Conservation (phyloP, 2,888 invertebrate species). For the Stenodema calcarata region DNA sequence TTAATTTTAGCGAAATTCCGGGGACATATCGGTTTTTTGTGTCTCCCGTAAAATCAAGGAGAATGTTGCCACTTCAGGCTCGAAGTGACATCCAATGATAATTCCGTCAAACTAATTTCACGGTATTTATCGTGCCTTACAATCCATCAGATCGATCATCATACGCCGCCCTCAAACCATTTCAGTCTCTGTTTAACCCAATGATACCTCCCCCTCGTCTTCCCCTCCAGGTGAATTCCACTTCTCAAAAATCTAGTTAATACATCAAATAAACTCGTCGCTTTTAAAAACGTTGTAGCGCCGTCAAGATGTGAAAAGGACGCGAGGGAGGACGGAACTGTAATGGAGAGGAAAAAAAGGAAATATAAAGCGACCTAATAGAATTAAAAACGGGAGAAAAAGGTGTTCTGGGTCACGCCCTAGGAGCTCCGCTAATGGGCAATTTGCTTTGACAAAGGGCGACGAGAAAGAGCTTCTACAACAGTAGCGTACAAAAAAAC, state of each 20-base stretch:
- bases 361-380: conserved; percentile 36
- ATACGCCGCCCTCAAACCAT: background rate
- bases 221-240: background rate
- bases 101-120: background rate
- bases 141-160: too few relatives aligned
- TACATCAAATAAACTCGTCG: background rate
- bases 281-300: conserved; percentile 13
- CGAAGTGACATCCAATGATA: too few relatives aligned
- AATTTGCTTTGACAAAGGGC: conserved; percentile 42
- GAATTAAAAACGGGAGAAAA: conserved; percentile 42
- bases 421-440: conserved; percentile 29
- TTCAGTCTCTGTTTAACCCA: background rate
- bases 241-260: background rate
- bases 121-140: background rate
- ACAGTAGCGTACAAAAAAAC: conserved; percentile 17
- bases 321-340: background rate
- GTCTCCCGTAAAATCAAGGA: too few relatives aligned
- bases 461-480: conserved; percentile 1
- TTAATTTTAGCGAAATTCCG: too few relatives aligned
- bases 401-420: conserved; percentile 36
- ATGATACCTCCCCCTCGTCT: background rate
- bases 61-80: too few relatives aligned
- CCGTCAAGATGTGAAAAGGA: background rate
- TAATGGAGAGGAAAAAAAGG: conserved; percentile 7
- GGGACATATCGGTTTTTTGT: too few relatives aligned